These are phyloP conservation scores for Galbula dea DNA, from an alignment of 2,113 vertebrate species.

Conservation along the genomic window DNA sequence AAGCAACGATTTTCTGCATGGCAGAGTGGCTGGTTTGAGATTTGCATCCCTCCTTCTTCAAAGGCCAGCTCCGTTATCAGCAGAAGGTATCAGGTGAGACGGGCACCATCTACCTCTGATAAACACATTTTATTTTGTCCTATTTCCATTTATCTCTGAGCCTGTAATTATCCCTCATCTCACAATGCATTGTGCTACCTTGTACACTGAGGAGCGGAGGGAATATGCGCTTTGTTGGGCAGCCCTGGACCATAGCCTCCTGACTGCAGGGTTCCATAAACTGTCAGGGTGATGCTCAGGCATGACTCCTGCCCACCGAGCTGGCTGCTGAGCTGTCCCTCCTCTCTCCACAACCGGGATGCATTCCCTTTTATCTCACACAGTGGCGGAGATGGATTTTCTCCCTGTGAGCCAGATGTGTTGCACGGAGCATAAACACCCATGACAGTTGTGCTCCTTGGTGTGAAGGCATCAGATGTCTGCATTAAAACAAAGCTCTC, in stretches of 20 bases:
- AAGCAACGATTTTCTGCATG: conserved; percentile 38
- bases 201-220: accelerated
- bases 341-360: background rate
- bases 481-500: conserved; percentile 64
- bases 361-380: background rate
- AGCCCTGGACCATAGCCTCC: background rate
- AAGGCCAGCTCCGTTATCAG: conserved; percentile 21
- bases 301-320: accelerated
- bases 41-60: background rate
- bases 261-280: accelerated
- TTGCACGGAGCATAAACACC: conserved; percentile 47
- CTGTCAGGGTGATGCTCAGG: accelerated
- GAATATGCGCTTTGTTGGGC: background rate
- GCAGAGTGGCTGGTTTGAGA: background rate
- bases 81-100: conserved; percentile 44
- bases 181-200: accelerated
- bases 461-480: conserved; percentile 61
- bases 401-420: conserved; percentile 64
- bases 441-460: conserved; percentile 40
- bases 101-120: conserved; percentile 31
- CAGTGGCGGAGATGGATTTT: conserved; percentile 2
- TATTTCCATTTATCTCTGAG: conserved; percentile 34
- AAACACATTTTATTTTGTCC: conserved; percentile 36
- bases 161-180: conserved; percentile 3
- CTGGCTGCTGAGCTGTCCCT: background rate